Evolutionary conservation across 2,797 vertebrate genomes (phyloP).

Genomic region (Argyrosomus regius): DNA sequence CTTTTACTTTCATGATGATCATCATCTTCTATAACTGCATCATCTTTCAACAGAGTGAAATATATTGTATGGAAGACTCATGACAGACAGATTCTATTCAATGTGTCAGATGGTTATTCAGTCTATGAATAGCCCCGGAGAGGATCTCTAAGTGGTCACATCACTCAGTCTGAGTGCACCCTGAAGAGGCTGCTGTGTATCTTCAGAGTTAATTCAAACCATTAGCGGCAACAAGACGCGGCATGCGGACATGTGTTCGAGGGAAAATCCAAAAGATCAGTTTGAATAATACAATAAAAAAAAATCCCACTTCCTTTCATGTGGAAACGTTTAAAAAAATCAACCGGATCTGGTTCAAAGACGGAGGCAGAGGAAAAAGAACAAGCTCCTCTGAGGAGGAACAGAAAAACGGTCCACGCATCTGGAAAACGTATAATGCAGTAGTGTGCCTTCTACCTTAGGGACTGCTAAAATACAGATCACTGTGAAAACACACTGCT

Average conservation of each 20-base stretch:
- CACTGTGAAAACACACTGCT: slow-evolving; percentile 19
- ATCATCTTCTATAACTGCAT: neutral
- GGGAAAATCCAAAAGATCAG: slow-evolving; percentile 22
- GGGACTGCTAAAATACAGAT: slow-evolving; percentile 48
- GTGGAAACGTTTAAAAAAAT: slow-evolving; percentile 42
- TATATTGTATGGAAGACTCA: neutral
- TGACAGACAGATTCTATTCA: slow-evolving; percentile 30
- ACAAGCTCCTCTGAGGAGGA: slow-evolving; percentile 10
- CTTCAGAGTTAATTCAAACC: slow-evolving; percentile 52
- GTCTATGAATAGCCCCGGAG: slow-evolving; percentile 40
- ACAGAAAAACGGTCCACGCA: neutral
- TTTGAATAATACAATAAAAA: neutral
- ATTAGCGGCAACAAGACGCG: slow-evolving; percentile 18
- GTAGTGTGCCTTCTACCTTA: neutral
- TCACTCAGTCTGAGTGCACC: slow-evolving; percentile 55
- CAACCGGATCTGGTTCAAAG: slow-evolving; percentile 21
- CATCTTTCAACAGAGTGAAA: slow-evolving; percentile 5
- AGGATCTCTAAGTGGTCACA: slow-evolving; percentile 50
- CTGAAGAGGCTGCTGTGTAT: slow-evolving; percentile 39
- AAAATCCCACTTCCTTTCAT: slow-evolving; percentile 37
- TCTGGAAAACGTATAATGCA: slow-evolving; percentile 53
- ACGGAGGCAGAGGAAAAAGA: slow-evolving; percentile 14
- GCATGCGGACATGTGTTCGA: slow-evolving; percentile 10
- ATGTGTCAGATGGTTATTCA: slow-evolving; percentile 46
- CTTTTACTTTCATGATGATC: neutral